Base-by-base conservation (phyloP, 1,140 invertebrate genomes). In the Cyrtorhinus lividipennis region DNA sequence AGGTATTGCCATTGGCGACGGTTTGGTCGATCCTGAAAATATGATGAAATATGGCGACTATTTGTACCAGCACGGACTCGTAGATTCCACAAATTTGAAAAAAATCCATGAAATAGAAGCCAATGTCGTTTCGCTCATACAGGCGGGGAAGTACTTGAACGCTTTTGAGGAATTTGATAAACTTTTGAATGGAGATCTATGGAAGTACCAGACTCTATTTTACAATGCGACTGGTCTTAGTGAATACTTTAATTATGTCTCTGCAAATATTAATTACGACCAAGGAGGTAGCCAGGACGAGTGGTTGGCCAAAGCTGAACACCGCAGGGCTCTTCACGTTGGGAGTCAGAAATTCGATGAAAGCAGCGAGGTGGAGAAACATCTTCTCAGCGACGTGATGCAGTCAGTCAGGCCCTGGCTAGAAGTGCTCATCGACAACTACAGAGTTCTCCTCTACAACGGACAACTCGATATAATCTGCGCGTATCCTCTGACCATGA, bases 381-480 rank as follows among this genome's bases (percentile, higher is more conserved):
- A 87, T 71, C 71, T 95, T 3, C 79, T 82, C 46, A 71, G 76
- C 23, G 92, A 97, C 76, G 77, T 95, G 0, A 90, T 93, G 84
- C 79, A 90, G 68, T 88, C 86, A 0, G 81, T 91, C 22, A 84
- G 85, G 45, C 81, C 82, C 1, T 85, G 84, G 80, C 75, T 95
- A 58, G 76, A 80, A 3, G 82, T 85, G 61, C 72, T 95, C 0
- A 63, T 80, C 77, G 66, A 81, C 62, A 65, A 67, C 56, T 90
- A 88, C 67, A 80, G 79, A 70, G 81, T 86, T 5, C 75, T 87
- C 8, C 77, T 87, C 48, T 92, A 90, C 71, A 90, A 83, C 70
- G 89, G 89, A 0, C 88, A 92, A 69, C 69, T 92, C 27, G 90
- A 93, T 70, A 84, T 93, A n/a, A 89, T 91, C 68, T 83, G 90